Evolutionary conservation across 2,888 invertebrate genomes (phyloP).

Genomic region (Noctua pronuba): DNA sequence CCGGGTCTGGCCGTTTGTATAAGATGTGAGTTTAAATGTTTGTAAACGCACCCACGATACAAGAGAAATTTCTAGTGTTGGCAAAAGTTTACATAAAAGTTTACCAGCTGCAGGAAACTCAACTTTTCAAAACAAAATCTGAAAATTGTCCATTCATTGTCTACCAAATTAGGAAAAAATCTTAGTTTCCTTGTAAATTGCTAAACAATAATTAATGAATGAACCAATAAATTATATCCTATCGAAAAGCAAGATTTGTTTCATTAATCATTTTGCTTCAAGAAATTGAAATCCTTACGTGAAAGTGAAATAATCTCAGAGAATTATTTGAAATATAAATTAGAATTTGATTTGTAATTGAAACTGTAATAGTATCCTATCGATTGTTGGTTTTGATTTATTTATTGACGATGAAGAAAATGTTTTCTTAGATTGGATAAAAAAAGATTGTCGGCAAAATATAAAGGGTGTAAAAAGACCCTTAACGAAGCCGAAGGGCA

Average conservation of each 20-base stretch:
- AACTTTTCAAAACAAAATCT: not conserved
- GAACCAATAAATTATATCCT: conserved; percentile 22
- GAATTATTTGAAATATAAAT: not conserved
- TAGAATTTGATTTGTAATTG: not conserved
- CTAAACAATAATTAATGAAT: conserved; percentile 10
- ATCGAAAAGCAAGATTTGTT: conserved; percentile 36
- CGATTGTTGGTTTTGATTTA: not conserved
- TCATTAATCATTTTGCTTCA: conserved; percentile 40
- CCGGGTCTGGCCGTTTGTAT: not conserved
- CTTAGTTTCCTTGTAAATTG: not conserved
- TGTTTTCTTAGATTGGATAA: no score
- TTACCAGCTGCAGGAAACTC: no score
- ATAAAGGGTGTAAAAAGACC: no score
- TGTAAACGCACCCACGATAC: not conserved
- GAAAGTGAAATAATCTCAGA: conserved; percentile 1
- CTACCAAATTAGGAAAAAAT: not conserved
- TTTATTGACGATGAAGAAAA: not conserved
- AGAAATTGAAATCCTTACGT: conserved; percentile 13
- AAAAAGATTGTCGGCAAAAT: not conserved
- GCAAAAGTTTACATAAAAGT: no score
- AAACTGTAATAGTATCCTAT: conserved; percentile 8
- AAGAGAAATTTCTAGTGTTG: no score
- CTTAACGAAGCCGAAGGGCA: no score
- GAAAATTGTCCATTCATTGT: not conserved
- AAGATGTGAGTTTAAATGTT: not conserved